Base-by-base conservation (phyloP, 2,113 vertebrate species). In the Pedionomus torquatus region DNA sequence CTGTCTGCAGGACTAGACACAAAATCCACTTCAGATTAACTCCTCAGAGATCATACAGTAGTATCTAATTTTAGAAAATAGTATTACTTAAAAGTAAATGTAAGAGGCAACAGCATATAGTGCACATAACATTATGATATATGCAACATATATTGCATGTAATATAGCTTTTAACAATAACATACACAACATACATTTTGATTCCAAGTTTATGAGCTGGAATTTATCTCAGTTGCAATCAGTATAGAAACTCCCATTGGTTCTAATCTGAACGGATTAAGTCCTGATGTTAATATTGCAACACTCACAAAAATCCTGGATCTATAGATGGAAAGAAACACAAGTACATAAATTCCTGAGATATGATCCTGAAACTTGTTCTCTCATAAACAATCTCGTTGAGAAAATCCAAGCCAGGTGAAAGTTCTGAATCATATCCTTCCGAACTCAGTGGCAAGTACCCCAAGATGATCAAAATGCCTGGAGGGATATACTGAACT, bases 361-460 rank as follows among this genome's bases (percentile, higher is more conserved):
- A 68, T 20, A 33, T 2, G 15, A 82, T 75, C 65, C 51, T 90
- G 64, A 92, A 93, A 81, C 39, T 78, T 10, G 1, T 61, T 43
- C 43, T 81, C 60, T 65, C 31, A 48, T 57, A 89, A 78, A 57
- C 60, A 83, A 54, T 43, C 46, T 33, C 35, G 54, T 1, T 28
- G 23, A 89, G 68, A 74, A 94, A 95, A 88, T 86, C 51, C 64
- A 88, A 77, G 19, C 46, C 48, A 83, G 60, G 54, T 77, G 61
- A 83, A 92, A 89, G 57, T 68, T 89, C 65, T 95, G 80, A 75
- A 91, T 81, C 64, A 60, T 23, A 94, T 57, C 57, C 80, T 93
- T 82, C 69, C 6, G 1, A 89, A 93, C 71, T 61, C 72, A 89
- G 57, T 41, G 35, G n/a, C n/a, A 93, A 94, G 94, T 52, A 66